Evolutionary conservation across 2,888 invertebrate genomes (phyloP).

Genomic region (Tipula helvola): DNA sequence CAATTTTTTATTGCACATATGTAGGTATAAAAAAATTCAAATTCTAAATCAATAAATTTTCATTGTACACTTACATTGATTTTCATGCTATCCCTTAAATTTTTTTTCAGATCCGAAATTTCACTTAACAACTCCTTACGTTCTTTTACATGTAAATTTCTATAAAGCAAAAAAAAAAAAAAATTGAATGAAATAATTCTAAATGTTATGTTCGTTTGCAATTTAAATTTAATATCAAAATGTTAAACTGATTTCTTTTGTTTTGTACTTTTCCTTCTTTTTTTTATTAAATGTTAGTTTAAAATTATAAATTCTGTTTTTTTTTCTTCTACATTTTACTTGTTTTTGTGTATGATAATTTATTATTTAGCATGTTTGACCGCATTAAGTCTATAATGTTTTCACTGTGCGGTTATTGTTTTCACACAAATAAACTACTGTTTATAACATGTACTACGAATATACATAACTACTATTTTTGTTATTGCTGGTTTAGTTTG

Average conservation of each 20-base stretch:
- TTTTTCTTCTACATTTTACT: background rate
- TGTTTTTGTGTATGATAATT: background rate
- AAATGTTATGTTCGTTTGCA: background rate
- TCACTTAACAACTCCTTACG: slow-evolving; percentile 11
- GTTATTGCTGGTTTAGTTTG: background rate
- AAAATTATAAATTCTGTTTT: background rate
- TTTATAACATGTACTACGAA: background rate
- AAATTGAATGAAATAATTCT: background rate
- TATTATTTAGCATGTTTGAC: slow-evolving; percentile 8
- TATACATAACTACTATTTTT: background rate
- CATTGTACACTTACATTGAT: background rate
- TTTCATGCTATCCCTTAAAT: background rate
- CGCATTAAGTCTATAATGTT: background rate
- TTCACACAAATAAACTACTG: background rate
- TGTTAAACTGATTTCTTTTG: background rate
- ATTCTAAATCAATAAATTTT: background rate
- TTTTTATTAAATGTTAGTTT: background rate
- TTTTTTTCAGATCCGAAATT: slow-evolving; percentile 8
- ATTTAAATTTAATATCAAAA: background rate
- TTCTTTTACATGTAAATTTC: slow-evolving; percentile 11
- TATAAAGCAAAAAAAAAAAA: background rate
- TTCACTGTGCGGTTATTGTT: background rate
- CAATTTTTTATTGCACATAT: too few species aligned
- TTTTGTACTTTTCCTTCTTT: background rate
- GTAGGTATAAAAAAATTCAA: background rate